Base-by-base conservation (phyloP, 1,140 invertebrate species). In the Hormaphis cornu region DNA sequence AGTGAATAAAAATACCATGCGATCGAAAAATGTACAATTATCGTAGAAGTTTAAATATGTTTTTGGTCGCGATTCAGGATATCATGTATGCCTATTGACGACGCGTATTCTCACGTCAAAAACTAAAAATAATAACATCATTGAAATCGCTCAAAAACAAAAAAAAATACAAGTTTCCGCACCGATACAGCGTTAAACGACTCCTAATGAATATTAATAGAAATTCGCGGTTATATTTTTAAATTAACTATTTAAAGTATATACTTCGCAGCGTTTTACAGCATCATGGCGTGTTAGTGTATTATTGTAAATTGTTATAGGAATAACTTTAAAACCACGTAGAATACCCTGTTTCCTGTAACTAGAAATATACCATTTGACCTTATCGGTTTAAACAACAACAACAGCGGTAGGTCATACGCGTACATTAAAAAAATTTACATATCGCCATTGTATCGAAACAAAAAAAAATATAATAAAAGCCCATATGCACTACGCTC, bases 401-500 rank as follows among this genome's bases (percentile, higher is more conserved):
- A n/a, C n/a, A 44, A 66, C 44, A 66, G 33, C 20, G 18, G 61
- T 66, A 66, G 61, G 61, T 66, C 61, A 66, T 26, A 63, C n/a
- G n/a, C n/a, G n/a, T n/a, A n/a, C 14, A 35, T 24, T 18, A 66
- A 26, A 28, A 20, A 3, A 44, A 66, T 66, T 48, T 48, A 8
- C 44, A 48, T 66, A n/a, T n/a, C n/a, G n/a, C n/a, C n/a, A 33
- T 8, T 50, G 0, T 50, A 16, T 35, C 46, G 6, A 44, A n/a
- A 58, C 54, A 10, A 7, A 37, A n/a, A 58, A 56, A 16, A 37
- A 16, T 37, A 58, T 24, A 24, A 6, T 6, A 22, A 14, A 2
- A 18, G 28, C 9, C 3, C 12, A 42, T 33, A 42, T 42, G 9
- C 30, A 33, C 30, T 6, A 33, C 30, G 4, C 9, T 9, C 30